These are phyloP conservation scores for Oryctes rhinoceros DNA, from an alignment of 1,140 invertebrate species.

Conservation along the genomic window DNA sequence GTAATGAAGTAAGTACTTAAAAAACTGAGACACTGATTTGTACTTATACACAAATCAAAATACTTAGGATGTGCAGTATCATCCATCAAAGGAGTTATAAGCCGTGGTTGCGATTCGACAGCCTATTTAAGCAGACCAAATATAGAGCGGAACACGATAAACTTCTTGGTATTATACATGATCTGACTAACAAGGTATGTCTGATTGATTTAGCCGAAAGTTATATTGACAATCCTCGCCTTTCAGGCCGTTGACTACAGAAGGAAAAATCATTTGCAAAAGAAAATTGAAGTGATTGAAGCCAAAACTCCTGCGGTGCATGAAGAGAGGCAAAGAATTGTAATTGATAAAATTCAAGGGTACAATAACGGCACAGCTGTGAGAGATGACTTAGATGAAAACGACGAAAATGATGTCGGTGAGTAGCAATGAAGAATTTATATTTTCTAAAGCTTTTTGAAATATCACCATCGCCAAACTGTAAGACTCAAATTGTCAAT, in stretches of 20 bases:
- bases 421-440: not conserved
- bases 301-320: not conserved
- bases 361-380: conserved; percentile 48
- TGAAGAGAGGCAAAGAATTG: not conserved
- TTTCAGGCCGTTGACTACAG: conserved; percentile 32
- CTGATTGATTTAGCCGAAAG: no score
- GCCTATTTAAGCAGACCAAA: conserved; percentile 46
- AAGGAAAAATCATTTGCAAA: conserved; percentile 12
- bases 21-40: not conserved
- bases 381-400: conserved; percentile 43
- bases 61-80: conserved; percentile 41
- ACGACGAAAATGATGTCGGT: conserved; percentile 39
- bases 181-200: conserved; percentile 48
- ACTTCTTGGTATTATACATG: conserved; percentile 66
- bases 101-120: conserved; percentile 48
- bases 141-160: conserved; percentile 69
- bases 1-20: conserved; percentile 65
- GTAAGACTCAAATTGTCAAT: no score
- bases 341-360: conserved; percentile 30
- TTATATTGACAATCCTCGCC: no score
- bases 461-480: no score
- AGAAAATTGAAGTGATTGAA: not conserved
- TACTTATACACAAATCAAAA: no score
- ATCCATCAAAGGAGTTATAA: conserved; percentile 47
- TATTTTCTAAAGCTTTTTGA: no score